Conservation (phyloP, 2,888 invertebrate genomes). For the Idaea straminata region DNA sequence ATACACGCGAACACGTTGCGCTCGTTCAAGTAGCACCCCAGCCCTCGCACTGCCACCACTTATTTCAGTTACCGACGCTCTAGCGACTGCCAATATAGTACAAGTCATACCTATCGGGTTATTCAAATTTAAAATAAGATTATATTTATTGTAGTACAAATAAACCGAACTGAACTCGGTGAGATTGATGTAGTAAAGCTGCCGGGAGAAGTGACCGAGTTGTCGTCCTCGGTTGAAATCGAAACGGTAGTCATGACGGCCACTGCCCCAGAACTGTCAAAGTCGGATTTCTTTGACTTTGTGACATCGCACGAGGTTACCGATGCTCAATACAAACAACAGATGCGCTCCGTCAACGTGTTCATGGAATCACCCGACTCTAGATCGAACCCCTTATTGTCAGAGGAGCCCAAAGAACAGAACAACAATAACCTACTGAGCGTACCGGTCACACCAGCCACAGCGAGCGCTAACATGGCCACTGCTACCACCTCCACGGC, state of each 20-base stretch:
- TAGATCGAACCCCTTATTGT: constrained; percentile 71
- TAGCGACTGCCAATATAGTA: constrained; percentile 78
- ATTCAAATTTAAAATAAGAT: constrained; percentile 67
- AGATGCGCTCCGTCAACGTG: constrained; percentile 84
- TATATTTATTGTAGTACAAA: constrained; percentile 77
- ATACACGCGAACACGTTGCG: constrained; percentile 53
- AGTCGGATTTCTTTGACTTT: constrained; percentile 94
- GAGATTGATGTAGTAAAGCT: constrained; percentile 55
- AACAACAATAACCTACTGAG: constrained; percentile 82
- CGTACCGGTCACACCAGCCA: constrained; percentile 48
- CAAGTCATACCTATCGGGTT: constrained; percentile 74
- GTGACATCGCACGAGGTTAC: constrained; percentile 89
- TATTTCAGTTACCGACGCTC: constrained; percentile 77
- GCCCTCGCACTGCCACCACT: constrained; percentile 44
- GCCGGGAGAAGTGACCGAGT: constrained; percentile 51
- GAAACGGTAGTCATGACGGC: constrained; percentile 91
- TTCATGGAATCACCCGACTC: constrained; percentile 82
- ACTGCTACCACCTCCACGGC: constrained; percentile 69
- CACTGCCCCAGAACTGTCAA: constrained; percentile 91
- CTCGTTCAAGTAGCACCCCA: constrained; percentile 63
- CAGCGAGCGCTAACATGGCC: constrained; percentile 54
- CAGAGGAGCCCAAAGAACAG: constrained; percentile 78
- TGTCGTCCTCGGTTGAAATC: constrained; percentile 66
- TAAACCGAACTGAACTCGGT: constrained; percentile 41
- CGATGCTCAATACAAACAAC: constrained; percentile 84